Evolutionary conservation across 1,140 invertebrate genomes (phyloP), one percentile per base, ranked within the genome.

Genomic region (Triops cancriformis): DNA sequence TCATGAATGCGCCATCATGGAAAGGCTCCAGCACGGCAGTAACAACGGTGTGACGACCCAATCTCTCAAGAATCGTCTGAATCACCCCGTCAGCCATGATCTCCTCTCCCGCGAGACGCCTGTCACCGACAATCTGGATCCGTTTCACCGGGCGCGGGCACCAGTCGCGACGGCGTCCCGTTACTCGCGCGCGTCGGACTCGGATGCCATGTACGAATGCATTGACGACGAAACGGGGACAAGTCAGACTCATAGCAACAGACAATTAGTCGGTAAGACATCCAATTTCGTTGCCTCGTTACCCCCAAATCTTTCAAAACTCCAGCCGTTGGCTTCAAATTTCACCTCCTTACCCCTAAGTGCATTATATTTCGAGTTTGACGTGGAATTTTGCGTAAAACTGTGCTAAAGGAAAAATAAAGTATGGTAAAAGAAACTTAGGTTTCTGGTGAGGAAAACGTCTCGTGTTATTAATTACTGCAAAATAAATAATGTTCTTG

Each of bases 201-300:
- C 51, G 3, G 51, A 64, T 64, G 51, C 51, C 51, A 64, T 64
- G 51, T 64, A 64, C 51, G 51, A 64, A 64, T 64, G 51, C 51
- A 64, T 64, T 64, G 51, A 64, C 23, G 51, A 64, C 51, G 51
- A 64, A 64, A 64, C 10, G 5, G 51, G 51, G 1, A 9, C 14
- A 64, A n/a, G 18, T 64, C 51, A 64, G 51, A 18, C 51, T 64
- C 9, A 64, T 64, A 23, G 18, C 51, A 64, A 64, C 51, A 64
- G 51, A 23, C 51, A 64, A 2, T 64, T 64, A 64, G 18, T 18
- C 18, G 51, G 51, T 64, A 23, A 64, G 51, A 1, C 1, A 18
- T 14, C 6, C 6, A 64, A n/a, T 64, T 64, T 23, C 23, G 51
- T 23, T 64, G 23, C 31, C 2, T 37, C 7, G 2, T 37, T 37